Evolutionary conservation across 2,888 invertebrate genomes (phyloP).

Genomic region (Oegoconia quadripuncta): DNA sequence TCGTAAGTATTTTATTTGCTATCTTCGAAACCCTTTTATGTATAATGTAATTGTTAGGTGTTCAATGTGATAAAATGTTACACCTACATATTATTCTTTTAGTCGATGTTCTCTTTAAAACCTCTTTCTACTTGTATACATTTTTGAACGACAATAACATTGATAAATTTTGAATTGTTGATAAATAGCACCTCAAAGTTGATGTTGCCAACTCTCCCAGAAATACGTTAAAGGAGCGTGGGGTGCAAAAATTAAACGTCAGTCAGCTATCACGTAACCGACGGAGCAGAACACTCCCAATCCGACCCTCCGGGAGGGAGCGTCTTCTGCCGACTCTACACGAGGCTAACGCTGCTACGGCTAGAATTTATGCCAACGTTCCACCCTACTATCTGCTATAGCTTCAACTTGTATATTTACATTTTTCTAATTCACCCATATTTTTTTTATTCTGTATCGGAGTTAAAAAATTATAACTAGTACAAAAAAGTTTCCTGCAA

Average conservation of each 20-base stretch:
- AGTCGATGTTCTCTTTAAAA: no score
- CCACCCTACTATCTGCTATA: slow-evolving; percentile 25
- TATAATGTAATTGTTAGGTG: no score
- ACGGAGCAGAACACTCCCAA: slow-evolving; percentile 47
- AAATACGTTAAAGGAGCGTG: slow-evolving; percentile 24
- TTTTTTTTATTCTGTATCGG: neutral
- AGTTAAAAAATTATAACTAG: neutral
- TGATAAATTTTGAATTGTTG: neutral
- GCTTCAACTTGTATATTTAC: no score
- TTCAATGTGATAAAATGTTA: no score
- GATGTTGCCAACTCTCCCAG: slow-evolving; percentile 18
- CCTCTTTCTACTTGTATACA: no score
- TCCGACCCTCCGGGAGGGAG: slow-evolving; percentile 42
- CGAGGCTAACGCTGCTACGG: slow-evolving; percentile 26
- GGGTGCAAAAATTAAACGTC: slow-evolving; percentile 64
- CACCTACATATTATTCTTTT: no score
- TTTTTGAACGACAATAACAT: no score
- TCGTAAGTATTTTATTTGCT: no score
- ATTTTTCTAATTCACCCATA: no score
- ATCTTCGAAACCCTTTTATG: no score
- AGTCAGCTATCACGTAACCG: slow-evolving; percentile 58
- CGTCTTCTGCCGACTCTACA: slow-evolving; percentile 54
- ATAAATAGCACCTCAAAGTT: slow-evolving; percentile 1
- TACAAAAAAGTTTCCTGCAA: no score
- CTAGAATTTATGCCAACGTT: slow-evolving; percentile 50